Base-by-base conservation (phyloP, 2,113 vertebrate species). In the Zeus faber region DNA sequence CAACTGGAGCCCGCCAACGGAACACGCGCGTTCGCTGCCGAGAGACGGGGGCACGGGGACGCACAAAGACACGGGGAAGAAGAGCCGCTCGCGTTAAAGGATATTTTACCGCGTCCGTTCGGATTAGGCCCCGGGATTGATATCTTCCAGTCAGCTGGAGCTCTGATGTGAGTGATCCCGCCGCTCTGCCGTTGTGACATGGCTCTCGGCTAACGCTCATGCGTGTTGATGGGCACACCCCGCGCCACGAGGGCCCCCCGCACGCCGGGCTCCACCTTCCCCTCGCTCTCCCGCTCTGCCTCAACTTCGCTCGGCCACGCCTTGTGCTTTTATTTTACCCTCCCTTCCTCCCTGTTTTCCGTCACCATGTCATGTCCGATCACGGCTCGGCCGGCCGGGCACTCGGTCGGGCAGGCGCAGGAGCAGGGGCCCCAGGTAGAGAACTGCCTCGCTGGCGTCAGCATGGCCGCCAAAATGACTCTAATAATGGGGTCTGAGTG, bases 301-400 rank as follows among this genome's bases (percentile, higher is more conserved):
- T 25, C 29, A 31, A 9, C 29, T 11, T 31, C 29, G n/a, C n/a
- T n/a, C n/a, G n/a, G n/a, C n/a, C n/a, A n/a, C n/a, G n/a, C n/a
- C 90, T 85, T 88, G 83, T 89, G 91, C 91, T 93, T 91, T 92
- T 91, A 89, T 91, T 93, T 87, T 87, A 82, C 74, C 72, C 81
- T 79, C 84, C 77, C 72, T 85, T 89, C 82, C 89, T 80, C 74
- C 85, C 88, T 91, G 88, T 91, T 93, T 92, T 89, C 90, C 92
- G 91, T 93, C 92, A 91, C 85, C 24, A 37, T 93, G 95, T 96
- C 93, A 91, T 91, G 89, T 94, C 85, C 89, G 92, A 96, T 97
- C 90, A 93, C 76, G 81, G 83, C 91, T 89, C 35, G 74, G 84
- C 80, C 80, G 80, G 81, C 71, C 76, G 57, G 72, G 81, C 83